Percentiles rank a stretch among this genome's conserved stretches.
These are phyloP conservation scores for Brachyhypopomus occidentalis DNA, from an alignment of 2,113 vertebrate genomes.

Conservation along the genomic window DNA sequence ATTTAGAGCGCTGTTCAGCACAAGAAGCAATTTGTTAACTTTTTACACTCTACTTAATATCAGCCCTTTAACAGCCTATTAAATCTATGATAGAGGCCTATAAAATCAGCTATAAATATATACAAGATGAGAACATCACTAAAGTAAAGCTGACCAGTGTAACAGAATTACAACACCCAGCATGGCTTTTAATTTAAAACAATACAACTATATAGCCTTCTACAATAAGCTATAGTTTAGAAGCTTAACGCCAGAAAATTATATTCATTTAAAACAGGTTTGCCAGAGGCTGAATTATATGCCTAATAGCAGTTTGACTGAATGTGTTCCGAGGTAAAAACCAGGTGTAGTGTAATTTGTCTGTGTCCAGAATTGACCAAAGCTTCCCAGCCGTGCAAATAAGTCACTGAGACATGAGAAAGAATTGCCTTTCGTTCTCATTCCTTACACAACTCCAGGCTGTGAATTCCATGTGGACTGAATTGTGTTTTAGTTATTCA, in stretches of 20 bases:
- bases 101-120: no score
- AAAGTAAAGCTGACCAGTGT: background rate
- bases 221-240: background rate
- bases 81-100: no score
- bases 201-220: background rate
- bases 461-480: conserved; percentile 26
- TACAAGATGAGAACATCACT: background rate
- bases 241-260: background rate
- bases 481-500: conserved; percentile 46
- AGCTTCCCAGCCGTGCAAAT: background rate
- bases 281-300: background rate
- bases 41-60: no score
- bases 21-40: no score
- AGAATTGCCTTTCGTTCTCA: conserved; percentile 5
- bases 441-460: conserved; percentile 29
- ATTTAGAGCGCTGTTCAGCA: no score
- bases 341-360: background rate
- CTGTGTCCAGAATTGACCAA: conserved; percentile 3
- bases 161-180: background rate
- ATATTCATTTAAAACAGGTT: background rate
- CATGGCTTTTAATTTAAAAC: background rate
- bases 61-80: no score
- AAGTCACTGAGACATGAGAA: conserved; percentile 14
- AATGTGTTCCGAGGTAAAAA: background rate
- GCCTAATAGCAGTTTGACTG: background rate